Base-by-base conservation (phyloP, 1,140 invertebrate genomes). In the Saccostrea glomerata region DNA sequence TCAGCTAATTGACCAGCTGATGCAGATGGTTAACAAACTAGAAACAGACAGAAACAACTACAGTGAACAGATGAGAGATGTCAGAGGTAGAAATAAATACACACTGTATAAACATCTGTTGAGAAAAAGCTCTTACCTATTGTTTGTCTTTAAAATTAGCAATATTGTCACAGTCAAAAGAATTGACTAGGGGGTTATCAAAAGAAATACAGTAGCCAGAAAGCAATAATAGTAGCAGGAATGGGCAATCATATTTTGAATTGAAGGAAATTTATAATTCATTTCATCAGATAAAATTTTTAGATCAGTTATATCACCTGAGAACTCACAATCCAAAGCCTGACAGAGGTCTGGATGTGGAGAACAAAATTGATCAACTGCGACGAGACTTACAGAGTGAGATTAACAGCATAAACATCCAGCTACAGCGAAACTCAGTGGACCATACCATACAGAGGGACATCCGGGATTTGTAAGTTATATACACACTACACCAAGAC, bases 21-120 rank as follows among this genome's bases (percentile, higher is more conserved):
- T 87, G 86, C 86, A 87, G 56, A 87, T 87, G 77, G 86, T 87
- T 20, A 82, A 87, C 86, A 87, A 87, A 56, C 36, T 87, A 5
- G 86, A 87, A 54, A 60, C 55, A 13, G 86, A 87, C 30, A 83
- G 86, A 40, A 87, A 87, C 20, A 87, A 87, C 54, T 87, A 87
- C 54, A 70, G 82, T 20, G 77, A 87, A 40, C 86, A 87, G 47
- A 87, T 87, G n/a, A 82, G 82, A 25, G 86, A 87, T 66, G 58
- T 87, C 17, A 60, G 60, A 87, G 60, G 86, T 87, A 84, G 20
- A 40, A 23, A 55, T 54, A 15, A 12, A 47, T 5, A 36, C 23
- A n/a, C 17, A 13, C 56, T 58, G 56, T 58, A 20, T 1, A n/a
- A 1, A 13, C 58, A 60, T 20, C 58, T 17, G 30, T 36, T 36